Base-by-base conservation (phyloP, 2,113 vertebrate species). In the Plestiodon gilberti region DNA sequence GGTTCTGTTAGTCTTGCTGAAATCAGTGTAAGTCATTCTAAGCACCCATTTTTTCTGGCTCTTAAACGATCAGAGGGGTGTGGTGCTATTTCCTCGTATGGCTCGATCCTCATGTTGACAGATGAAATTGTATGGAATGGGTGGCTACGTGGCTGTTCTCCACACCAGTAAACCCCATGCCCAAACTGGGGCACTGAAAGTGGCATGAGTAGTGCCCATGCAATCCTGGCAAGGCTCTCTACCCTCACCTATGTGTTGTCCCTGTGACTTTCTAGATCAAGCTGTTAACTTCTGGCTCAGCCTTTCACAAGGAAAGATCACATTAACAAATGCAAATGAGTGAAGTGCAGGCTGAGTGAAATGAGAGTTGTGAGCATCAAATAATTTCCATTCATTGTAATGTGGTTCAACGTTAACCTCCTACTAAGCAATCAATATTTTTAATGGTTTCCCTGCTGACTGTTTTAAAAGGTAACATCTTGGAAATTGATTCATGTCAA, bases 341-440 rank as follows among this genome's bases (percentile, higher is more conserved):
- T 86, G 38, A 86, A 61, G 55, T 80, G 40, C 1, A 28, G 13
- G 55, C 71, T 43, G 35, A 74, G 23, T 17, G 14, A 33, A 80
- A 80, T 62, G 67, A 80, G 62, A 48, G 75, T 64, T 70, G 69
- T 43, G 67, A 59, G 57, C 67, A 86, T 80, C 65, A 80, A 86
- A 80, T 80, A 73, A 86, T 86, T 55, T 86, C 77, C 22, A 73
- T 71, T 81, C 81, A 67, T 65, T 87, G n/a, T 79, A 81, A 28
- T 13, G 43, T 14, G 33, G 9, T 74, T 80, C 81, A 64, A 55
- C 64, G 33, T 87, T 75, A 65, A 75, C 78, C n/a, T 76, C 33
- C 67, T 40, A 43, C 40, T 3, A 86, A 81, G 69, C 57, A 65
- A 81, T 81, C 57, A 74, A 74, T 73, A 55, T 65, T 86, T 55